Base-by-base conservation (phyloP, 2,888 invertebrate genomes). In the Nesidiocoris tenuis region DNA sequence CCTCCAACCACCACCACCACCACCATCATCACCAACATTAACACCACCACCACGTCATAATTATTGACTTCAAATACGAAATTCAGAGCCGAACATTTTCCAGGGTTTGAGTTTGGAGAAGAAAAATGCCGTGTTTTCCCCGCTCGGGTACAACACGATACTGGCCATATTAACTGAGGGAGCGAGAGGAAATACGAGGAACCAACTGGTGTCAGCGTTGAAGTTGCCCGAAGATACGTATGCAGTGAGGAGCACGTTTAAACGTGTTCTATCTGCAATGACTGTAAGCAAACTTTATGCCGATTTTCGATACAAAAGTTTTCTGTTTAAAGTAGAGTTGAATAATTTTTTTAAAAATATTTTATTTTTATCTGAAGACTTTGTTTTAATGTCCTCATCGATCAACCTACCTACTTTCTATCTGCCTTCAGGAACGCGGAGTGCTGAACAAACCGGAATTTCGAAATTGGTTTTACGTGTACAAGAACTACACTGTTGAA, bases 381-480 rank as follows among this genome's bases (percentile, higher is more conserved):
- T n/a, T n/a, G n/a, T n/a, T n/a, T n/a, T n/a, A n/a, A n/a, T n/a
- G n/a, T n/a, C n/a, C n/a, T n/a, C n/a, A n/a, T n/a, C n/a, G n/a
- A n/a, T n/a, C n/a, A n/a, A n/a, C n/a, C n/a, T n/a, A n/a, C n/a
- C n/a, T n/a, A n/a, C n/a, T n/a, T n/a, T n/a, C n/a, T n/a, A n/a
- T n/a, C n/a, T n/a, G n/a, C n/a, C 64, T 68, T 17, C 61, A 78
- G 80, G 80, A 81, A 19, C 80, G 80, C 57, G 77, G 80, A 39
- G 76, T 76, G 21, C 83, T 84, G 68, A 86, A 86, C 79, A 84
- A 85, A 76, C 89, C 89, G 0, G 88, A 89, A 79, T 84, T 90
- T 79, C 88, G 88, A 81, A 89, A 89, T 80, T 90, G 87, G 85
- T 87, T 90, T 81, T 90, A 90, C 80, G 86, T 90, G 2, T 90